Percentiles rank a stretch among this genome's conserved stretches.
These are phyloP conservation scores for Gymnogyps californianus DNA, from an alignment of 2,113 vertebrate species.

Conservation along the genomic window DNA sequence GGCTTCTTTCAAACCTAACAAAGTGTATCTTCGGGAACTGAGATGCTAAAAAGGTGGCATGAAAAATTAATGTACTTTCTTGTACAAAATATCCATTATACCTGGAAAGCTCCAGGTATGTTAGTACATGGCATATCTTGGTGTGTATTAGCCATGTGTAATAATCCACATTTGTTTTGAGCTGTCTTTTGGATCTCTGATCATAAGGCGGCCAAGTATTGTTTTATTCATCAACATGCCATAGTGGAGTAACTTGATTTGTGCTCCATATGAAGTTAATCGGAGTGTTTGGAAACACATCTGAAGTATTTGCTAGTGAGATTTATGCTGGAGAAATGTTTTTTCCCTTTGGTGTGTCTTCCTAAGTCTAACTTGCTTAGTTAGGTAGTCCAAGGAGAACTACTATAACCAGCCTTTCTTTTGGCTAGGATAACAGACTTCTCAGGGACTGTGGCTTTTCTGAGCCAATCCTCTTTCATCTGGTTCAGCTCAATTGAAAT, in stretches of 20 bases:
- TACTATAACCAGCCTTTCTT: not conserved
- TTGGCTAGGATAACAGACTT: not conserved
- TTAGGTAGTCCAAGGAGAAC: not conserved
- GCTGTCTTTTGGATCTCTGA: not conserved
- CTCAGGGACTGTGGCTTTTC: not conserved
- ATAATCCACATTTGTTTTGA: not conserved
- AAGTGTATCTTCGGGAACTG: not conserved
- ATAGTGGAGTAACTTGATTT: not conserved
- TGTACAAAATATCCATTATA: not conserved
- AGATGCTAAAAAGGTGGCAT: not conserved
- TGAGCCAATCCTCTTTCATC: not conserved
- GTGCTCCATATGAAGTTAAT: not conserved
- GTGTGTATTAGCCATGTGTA: not conserved
- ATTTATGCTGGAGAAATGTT: not conserved
- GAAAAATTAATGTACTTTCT: not conserved
- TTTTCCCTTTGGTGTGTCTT: not conserved
- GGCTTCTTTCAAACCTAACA: not conserved
- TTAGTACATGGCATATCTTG: not conserved
- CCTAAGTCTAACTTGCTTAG: not conserved
- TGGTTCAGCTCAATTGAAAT: not conserved
- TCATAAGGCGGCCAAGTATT: not conserved
- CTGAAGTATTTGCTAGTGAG: not conserved
- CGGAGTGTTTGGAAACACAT: not conserved
- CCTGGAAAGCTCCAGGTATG: not conserved
- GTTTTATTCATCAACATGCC: not conserved